phyloP scores from a whole-genome alignment of 2,113 vertebrate genomes.

The Micronycteris hirsuta region DNA sequence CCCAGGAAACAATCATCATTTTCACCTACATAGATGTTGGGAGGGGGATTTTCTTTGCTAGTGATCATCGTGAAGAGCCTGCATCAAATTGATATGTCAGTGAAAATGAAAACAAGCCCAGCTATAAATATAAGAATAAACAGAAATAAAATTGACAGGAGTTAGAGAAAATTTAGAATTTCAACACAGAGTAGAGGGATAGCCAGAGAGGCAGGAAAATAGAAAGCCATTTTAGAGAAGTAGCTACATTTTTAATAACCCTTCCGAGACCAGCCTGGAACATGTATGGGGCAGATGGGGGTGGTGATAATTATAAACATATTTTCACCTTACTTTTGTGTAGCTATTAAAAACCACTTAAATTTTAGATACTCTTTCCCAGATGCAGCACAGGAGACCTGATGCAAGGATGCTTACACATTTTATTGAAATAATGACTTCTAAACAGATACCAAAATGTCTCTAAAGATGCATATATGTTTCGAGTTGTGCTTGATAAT shows the following conservation, averaged over 20 bases:
- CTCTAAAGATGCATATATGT: not conserved
- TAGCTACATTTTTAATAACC: not conserved
- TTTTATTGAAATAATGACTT: not conserved
- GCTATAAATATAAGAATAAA: not conserved
- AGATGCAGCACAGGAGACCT: not conserved
- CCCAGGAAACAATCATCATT: not conserved
- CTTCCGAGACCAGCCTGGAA: not conserved
- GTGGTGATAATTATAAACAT: not conserved
- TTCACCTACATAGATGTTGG: not conserved
- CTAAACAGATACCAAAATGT: not conserved
- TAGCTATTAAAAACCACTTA: not conserved
- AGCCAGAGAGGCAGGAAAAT: not conserved
- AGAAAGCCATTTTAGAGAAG: not conserved
- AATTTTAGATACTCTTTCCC: slow-evolving; percentile 15
- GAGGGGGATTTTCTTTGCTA: not conserved
- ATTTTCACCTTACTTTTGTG: slow-evolving; percentile 22
- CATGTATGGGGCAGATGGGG: not conserved
- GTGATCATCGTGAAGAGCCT: not conserved
- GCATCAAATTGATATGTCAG: not conserved
- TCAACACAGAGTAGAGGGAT: not conserved
- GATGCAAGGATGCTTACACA: not conserved
- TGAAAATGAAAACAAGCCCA: not conserved
- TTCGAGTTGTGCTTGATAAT: not conserved
- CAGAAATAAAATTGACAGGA: not conserved
- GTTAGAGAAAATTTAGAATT: not conserved